phyloP scores from a whole-genome alignment of 2,113 vertebrate genomes.

The Marcusenius ussheri region DNA sequence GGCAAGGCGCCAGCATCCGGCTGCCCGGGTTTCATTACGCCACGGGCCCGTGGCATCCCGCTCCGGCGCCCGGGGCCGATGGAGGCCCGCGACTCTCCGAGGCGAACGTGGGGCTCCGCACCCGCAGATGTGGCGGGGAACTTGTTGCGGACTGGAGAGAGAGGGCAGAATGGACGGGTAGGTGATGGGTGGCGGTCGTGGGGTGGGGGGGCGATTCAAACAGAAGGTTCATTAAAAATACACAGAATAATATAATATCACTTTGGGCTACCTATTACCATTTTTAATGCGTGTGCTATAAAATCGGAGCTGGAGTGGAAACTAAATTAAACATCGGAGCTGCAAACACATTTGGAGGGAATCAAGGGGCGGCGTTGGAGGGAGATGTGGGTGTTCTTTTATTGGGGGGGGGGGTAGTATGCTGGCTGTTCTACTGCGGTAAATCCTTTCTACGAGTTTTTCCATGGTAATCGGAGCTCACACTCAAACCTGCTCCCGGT shows the following conservation, averaged over 20 bases:
- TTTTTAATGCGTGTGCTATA: constrained; percentile 40
- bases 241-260: constrained; percentile 41
- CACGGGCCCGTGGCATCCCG: constrained; percentile 25
- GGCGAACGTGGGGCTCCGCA: constrained; percentile 30
- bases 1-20: constrained; percentile 33
- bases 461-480: constrained; percentile 34
- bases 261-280: constrained; percentile 42
- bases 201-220: constrained; percentile 32
- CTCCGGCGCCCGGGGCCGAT: constrained; percentile 34
- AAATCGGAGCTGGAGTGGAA: constrained; percentile 25
- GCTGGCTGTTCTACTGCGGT: constrained; percentile 12
- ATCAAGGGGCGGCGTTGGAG: not conserved
- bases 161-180: not conserved
- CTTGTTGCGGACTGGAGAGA: constrained; percentile 17
- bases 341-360: not conserved
- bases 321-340: constrained; percentile 38
- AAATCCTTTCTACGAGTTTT: constrained; percentile 38
- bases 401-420: not conserved
- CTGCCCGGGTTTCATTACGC: constrained; percentile 35
- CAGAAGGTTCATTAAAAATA: constrained; percentile 45
- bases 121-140: constrained; percentile 22
- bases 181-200: not conserved
- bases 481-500: constrained; percentile 26
- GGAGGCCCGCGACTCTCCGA: constrained; percentile 40
- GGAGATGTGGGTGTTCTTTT: not conserved